A percentile compares a stretch with the other conserved stretches of the same genome.
Evolutionary conservation across 1,140 invertebrate genomes (phyloP).

Genomic region (Drosophila serrata): DNA sequence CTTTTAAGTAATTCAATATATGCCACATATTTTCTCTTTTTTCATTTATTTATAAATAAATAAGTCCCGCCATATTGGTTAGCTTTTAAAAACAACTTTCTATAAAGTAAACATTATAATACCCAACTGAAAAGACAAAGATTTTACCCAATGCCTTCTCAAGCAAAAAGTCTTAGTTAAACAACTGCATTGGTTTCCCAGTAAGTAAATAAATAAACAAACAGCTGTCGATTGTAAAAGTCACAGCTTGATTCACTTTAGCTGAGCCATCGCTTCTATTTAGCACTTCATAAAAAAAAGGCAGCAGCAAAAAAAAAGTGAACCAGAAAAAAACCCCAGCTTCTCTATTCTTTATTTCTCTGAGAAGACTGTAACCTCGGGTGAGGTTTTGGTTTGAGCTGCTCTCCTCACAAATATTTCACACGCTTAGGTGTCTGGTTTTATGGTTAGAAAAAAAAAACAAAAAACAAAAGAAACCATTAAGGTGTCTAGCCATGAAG

Average conservation of each 20-base stretch:
- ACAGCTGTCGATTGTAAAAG: conserved; percentile 51
- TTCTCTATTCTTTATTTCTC: conserved; percentile 7
- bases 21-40: not conserved
- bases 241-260: conserved; percentile 54
- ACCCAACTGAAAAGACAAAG: not conserved
- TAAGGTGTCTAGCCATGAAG: conserved; percentile 3
- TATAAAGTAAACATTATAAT: not conserved
- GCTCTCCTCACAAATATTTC: conserved; percentile 5
- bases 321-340: conserved; percentile 18
- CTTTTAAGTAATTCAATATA: not conserved
- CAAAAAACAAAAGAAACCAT: not conserved
- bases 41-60: not conserved
- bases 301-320: conserved; percentile 26
- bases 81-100: not conserved
- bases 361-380: not conserved
- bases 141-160: conserved; percentile 13
- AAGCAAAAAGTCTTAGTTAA: conserved; percentile 27
- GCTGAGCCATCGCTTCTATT: conserved; percentile 54
- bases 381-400: conserved; percentile 11
- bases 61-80: not conserved
- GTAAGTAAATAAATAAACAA: conserved; percentile 56
- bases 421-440: conserved; percentile 16
- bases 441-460: conserved; percentile 9
- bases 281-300: conserved; percentile 28
- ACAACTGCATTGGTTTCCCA: conserved; percentile 55